Evolutionary conservation across 2,797 vertebrate genomes (phyloP), one percentile per base, ranked within the genome.

Genomic region (Acanthurus lineatus): DNA sequence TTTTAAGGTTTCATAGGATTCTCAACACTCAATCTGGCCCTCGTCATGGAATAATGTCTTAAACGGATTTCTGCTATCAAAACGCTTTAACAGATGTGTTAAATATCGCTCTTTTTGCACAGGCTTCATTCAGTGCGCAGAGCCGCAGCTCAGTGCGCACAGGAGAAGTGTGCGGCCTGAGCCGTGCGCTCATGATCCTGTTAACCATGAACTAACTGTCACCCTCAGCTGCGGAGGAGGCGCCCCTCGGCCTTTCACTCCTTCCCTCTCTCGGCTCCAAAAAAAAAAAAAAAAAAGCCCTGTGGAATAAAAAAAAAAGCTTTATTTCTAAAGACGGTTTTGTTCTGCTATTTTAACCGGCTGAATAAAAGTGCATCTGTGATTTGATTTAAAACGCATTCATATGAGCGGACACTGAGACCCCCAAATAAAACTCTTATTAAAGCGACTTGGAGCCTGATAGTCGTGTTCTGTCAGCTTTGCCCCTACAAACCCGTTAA

Each of bases 151-250:
- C 91, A 85, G 82, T 71, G 90, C 88, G 89, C 93, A 89, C 75
- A 94, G 94, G 94, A 96, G 95, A 97, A 97, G 97, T 96, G 97
- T 97, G 97, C 94, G 91, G 93, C 91, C 90, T 83, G 89, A 71
- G 91, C 94, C 95, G 93, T 91, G 96, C 90, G 87, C 87, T 66
- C 93, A 86, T 98, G 96, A 98, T 98, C 97, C 97, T 96, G 97
- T 98, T 98, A 98, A 97, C 96, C 97, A 97, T 99, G 97, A 98
- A 98, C 96, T 97, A 96, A 97, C 97, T 97, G 97, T 97, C 97
- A 97, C 96, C 96, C 96, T 99, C 97, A 97, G 97, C 97, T 99
- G 97, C 96, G 73, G 85, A 95, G 86, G 89, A 89, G 88, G 82
- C 85, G 85, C 91, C 90, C 89, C 90, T 78, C 83, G 77, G 85